Conservation (phyloP, 2,113 vertebrate species). For the Crypturellus undulatus region DNA sequence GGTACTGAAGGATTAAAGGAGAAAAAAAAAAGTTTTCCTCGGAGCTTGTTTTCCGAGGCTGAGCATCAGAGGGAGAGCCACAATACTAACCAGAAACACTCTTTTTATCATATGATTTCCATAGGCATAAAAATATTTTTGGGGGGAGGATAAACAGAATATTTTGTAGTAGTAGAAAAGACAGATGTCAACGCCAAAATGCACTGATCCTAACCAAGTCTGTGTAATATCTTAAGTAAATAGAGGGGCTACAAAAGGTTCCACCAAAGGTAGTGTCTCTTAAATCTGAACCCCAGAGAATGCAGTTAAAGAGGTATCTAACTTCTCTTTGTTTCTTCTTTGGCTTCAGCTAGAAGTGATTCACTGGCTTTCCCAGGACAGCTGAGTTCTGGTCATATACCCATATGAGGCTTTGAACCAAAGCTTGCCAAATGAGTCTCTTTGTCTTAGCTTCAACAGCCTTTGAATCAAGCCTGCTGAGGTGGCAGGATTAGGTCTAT, state of each 20-base stretch:
- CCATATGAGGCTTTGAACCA: background rate
- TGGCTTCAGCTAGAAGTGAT: background rate
- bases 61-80: background rate
- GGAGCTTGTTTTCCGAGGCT: background rate
- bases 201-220: background rate
- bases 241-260: background rate
- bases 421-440: background rate
- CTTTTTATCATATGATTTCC: background rate
- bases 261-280: background rate
- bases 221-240: background rate
- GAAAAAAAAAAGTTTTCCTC: background rate
- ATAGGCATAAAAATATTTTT: background rate
- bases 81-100: background rate
- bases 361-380: background rate
- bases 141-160: background rate
- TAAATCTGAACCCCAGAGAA: background rate
- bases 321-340: background rate
- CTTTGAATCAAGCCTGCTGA: background rate
- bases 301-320: background rate
- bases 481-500: background rate
- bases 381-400: accelerated
- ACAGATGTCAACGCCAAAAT: background rate
- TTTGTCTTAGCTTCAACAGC: background rate
- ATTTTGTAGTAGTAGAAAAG: background rate
- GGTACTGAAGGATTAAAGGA: background rate